Evolutionary conservation across 2,888 invertebrate genomes (phyloP).

Genomic region (Marasmarcha lunaedactyla): DNA sequence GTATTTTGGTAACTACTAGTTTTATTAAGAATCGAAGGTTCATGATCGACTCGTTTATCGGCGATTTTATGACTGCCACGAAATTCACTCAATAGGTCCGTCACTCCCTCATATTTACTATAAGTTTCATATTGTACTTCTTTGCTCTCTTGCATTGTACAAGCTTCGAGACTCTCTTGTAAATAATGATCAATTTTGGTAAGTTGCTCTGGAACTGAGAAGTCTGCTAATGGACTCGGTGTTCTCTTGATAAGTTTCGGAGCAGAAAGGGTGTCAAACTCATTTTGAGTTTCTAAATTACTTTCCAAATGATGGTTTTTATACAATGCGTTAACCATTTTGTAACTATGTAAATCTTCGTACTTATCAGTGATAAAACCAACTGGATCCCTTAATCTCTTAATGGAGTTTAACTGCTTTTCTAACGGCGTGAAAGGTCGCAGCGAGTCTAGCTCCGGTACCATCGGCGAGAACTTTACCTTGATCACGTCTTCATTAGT

Average conservation of each 20-base stretch:
- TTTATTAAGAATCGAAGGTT: conserved; percentile 15
- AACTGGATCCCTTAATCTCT: conserved; percentile 26
- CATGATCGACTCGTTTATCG: not conserved
- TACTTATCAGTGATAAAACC: conserved; percentile 43
- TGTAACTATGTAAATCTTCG: conserved; percentile 57
- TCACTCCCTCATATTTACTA: conserved; percentile 1
- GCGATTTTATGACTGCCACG: no score
- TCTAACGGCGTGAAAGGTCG: conserved; percentile 31
- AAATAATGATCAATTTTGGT: conserved; percentile 53
- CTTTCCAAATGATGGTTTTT: conserved; percentile 36
- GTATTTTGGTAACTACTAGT: conserved; percentile 16
- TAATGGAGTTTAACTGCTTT: conserved; percentile 10
- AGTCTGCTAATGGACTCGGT: conserved; percentile 44
- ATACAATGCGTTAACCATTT: conserved; percentile 52
- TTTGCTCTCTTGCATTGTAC: conserved; percentile 26
- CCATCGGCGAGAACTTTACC: conserved; percentile 56
- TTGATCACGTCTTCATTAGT: conserved; percentile 57
- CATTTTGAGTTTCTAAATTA: conserved; percentile 13
- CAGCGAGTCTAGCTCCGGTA: conserved; percentile 41
- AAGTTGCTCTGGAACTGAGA: conserved; percentile 46
- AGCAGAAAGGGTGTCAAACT: not conserved
- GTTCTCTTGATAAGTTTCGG: conserved; percentile 19
- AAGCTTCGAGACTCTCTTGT: conserved; percentile 51
- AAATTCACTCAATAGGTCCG: no score
- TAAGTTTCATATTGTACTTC: conserved; percentile 17